Evolutionary conservation across 2,797 vertebrate species (phyloP).

Genomic region (Chrysocyon brachyurus): DNA sequence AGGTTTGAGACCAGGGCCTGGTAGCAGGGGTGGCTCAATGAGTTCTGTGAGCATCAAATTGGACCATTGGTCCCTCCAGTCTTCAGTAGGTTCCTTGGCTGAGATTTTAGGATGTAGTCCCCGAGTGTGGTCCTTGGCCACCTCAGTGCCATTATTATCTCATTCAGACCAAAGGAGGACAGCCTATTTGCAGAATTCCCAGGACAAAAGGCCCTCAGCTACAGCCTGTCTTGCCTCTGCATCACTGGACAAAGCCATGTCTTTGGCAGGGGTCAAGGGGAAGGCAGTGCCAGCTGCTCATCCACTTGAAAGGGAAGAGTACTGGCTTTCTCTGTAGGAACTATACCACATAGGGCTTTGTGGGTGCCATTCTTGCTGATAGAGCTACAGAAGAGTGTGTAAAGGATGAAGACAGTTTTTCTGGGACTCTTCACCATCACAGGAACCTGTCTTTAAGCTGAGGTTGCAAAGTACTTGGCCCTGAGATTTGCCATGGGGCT

Average conservation of each 20-base stretch:
- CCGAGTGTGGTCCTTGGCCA: background rate
- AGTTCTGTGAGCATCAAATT: background rate
- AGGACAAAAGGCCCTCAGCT: background rate
- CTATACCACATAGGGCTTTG: background rate
- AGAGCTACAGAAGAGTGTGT: fast-evolving
- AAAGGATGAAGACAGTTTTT: background rate
- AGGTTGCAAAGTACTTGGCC: background rate
- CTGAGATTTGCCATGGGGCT: background rate
- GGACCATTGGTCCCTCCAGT: background rate
- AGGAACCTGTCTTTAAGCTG: background rate
- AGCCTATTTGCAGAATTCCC: background rate
- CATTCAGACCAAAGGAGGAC: background rate
- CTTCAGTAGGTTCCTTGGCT: background rate
- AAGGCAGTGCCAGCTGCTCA: background rate
- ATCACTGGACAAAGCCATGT: background rate
- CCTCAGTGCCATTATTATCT: background rate
- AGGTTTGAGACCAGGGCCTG: background rate
- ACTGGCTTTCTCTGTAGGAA: background rate
- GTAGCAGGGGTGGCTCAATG: background rate
- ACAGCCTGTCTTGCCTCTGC: background rate
- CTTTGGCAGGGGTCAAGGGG: background rate
- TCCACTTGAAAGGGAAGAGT: background rate
- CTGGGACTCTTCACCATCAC: background rate
- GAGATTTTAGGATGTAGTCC: background rate
- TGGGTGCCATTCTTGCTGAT: fast-evolving